Evolutionary conservation across 2,797 vertebrate genomes (phyloP), one percentile per base, ranked within the genome.

Genomic region (Iguana delicatissima): DNA sequence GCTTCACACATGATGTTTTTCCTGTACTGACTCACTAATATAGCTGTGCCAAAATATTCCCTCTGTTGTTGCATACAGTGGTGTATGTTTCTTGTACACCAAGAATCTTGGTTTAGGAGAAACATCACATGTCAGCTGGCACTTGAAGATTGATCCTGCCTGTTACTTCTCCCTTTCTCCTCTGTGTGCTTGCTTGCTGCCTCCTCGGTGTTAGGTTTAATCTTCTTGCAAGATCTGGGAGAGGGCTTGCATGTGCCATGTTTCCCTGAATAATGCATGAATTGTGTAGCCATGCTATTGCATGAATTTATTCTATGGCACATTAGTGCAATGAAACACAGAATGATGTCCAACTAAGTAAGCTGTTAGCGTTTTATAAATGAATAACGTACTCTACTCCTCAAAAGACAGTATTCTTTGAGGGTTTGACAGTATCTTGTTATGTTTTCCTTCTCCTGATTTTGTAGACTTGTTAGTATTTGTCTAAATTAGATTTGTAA

Each of bases 141-240:
- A 32, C 29, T 76, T 50, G 91, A 76, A 91, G 82, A 86, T 35
- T 16, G 81, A 87, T n/a, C 84, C 57, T 84, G 69, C 86, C 0
- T 3, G 80, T 89, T 91, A 87, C 76, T 72, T 91, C 89, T 42
- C 85, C 89, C 0, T 73, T 73, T 79, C 86, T 83, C 52, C 87
- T 91, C 1, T 94, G 94, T 93, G 90, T 95, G 93, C 52, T 92
- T 95, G 95, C 95, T 93, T 93, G 84, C 91, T 72, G 90, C 91
- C 92, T 87, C 85, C 76, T 46, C 24, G 91, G 77, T 87, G 93
- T 90, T 83, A 90, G 95, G 5, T 64, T 42, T 52, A 24, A n/a
- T 80, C 88, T 69, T 80, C 82, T 87, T 57, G 92, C 90, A 46
- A 81, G 81, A 93, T 90, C 89, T 80, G 89, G 90, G 80, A 86